These are phyloP conservation scores for Oreochromis grahami DNA, from an alignment of 2,797 vertebrate species.

Conservation along the genomic window DNA sequence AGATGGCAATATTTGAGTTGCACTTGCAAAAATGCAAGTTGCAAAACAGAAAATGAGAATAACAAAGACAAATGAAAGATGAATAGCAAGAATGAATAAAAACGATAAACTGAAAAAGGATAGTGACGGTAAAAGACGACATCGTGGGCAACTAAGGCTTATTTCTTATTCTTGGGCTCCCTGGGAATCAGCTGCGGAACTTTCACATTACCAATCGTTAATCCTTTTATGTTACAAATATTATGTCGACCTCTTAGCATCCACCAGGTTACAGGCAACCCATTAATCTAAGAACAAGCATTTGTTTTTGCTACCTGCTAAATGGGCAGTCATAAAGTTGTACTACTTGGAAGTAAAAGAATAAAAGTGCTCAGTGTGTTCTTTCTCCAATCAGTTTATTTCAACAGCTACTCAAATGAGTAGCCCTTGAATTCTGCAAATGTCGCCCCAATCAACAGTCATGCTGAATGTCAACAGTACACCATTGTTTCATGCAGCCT, in stretches of 20 bases:
- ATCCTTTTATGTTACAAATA: background rate
- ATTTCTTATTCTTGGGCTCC: background rate
- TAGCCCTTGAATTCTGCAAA: slow-evolving; percentile 19
- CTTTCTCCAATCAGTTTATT: background rate
- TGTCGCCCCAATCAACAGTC: slow-evolving; percentile 31
- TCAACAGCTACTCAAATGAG: slow-evolving; percentile 11
- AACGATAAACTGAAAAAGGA: accelerated
- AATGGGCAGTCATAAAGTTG: background rate
- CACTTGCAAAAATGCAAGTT: background rate
- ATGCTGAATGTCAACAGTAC: background rate
- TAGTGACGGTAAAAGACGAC: background rate
- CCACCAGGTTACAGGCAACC: background rate
- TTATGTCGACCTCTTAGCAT: background rate
- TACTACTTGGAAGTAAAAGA: background rate
- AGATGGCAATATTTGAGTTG: background rate
- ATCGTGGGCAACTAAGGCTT: background rate
- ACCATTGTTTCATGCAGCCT: background rate
- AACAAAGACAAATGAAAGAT: background rate
- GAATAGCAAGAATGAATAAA: background rate
- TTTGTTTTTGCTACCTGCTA: background rate
- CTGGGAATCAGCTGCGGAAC: background rate
- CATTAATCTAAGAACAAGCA: background rate
- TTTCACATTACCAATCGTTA: background rate
- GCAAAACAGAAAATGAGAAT: background rate
- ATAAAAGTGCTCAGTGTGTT: background rate